Evolutionary conservation across 2,113 vertebrate genomes (phyloP).

Genomic region (Caracal caracal): DNA sequence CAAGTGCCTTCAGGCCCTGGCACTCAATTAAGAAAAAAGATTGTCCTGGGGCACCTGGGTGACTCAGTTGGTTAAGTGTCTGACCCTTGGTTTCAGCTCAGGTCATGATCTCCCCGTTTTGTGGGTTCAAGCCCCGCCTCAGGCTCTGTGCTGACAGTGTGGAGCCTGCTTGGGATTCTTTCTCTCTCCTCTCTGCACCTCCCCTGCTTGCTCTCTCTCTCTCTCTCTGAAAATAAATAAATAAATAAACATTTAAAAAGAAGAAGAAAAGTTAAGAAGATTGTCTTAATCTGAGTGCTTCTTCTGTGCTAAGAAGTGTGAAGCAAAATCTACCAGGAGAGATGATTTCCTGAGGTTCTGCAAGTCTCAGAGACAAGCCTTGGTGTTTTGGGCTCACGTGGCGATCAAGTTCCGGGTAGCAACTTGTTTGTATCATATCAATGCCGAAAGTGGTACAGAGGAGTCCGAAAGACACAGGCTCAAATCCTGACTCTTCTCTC

Average conservation of each 20-base stretch:
- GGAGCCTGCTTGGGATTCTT: too few species aligned
- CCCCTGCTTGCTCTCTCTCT: too few species aligned
- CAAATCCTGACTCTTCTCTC: background rate
- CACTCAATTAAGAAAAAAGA: background rate
- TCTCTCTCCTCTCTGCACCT: too few species aligned
- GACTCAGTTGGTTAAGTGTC: background rate
- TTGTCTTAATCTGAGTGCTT: background rate
- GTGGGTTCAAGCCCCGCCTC: too few species aligned
- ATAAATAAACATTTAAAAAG: background rate
- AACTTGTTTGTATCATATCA: background rate
- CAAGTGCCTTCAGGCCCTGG: background rate
- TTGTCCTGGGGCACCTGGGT: background rate
- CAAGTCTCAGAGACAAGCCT: background rate
- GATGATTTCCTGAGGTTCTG: background rate
- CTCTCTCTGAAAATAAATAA: too few species aligned
- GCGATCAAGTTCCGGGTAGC: background rate
- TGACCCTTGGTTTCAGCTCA: too few species aligned
- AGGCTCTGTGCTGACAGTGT: too few species aligned
- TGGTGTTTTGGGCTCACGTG: background rate
- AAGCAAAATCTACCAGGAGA: background rate
- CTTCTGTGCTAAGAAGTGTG: background rate
- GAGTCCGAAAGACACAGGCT: background rate
- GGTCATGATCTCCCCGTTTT: too few species aligned
- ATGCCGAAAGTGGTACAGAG: background rate
- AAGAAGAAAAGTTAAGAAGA: background rate